Conservation (phyloP, 2,113 vertebrate species). For the Burhinus bistriatus region DNA sequence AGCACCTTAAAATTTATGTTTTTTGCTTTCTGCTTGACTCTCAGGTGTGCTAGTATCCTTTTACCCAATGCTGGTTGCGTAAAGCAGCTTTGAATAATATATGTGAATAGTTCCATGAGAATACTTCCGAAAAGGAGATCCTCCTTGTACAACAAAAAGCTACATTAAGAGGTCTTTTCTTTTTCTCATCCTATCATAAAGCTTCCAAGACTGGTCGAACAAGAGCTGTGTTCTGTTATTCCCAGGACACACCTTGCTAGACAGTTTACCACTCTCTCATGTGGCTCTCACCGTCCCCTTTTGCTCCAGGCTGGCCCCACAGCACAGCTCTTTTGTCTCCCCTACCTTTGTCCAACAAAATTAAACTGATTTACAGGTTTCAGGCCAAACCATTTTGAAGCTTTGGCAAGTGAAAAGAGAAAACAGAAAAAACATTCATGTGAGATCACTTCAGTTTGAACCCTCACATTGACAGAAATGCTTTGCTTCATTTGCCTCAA, state of each 20-base stretch:
- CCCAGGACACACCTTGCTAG: neutral
- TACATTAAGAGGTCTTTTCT: neutral
- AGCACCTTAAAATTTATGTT: neutral
- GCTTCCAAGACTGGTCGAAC: neutral
- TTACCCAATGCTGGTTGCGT: neutral
- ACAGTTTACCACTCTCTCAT: neutral
- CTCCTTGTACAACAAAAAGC: neutral
- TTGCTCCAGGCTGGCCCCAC: neutral
- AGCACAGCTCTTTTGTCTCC: neutral
- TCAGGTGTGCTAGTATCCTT: neutral
- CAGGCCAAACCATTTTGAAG: neutral
- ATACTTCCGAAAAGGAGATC: neutral
- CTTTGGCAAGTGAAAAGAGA: conserved; percentile 19
- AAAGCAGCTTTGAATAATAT: neutral
- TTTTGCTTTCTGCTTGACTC: neutral
- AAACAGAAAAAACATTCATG: neutral
- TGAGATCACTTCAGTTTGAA: neutral
- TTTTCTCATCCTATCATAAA: neutral
- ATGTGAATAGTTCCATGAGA: neutral
- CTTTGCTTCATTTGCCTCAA: neutral
- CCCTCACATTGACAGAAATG: neutral
- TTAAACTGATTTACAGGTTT: neutral
- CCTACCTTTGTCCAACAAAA: neutral
- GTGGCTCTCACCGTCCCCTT: neutral
- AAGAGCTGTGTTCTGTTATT: neutral